Evolutionary conservation across 2,888 invertebrate genomes (phyloP), one percentile per base, ranked within the genome.

Genomic region (Kuschelorhynchus macadamiae): DNA sequence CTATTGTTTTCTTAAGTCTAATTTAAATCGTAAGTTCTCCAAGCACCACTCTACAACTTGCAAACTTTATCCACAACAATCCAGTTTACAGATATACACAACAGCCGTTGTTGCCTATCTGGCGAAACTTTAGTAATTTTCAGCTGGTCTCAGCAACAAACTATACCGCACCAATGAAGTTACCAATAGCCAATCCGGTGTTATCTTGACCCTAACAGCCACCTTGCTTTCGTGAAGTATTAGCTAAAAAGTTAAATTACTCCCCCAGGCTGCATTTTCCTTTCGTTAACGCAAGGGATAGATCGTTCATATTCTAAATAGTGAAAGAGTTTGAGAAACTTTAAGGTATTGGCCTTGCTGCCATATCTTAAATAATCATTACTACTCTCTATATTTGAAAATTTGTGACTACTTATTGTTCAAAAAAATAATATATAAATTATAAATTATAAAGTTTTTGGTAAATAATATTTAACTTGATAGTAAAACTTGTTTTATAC

Each of bases 21-120:
- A 78, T 78, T 77, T 72, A 62, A 72, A 74, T 75, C 72, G 72
- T 73, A 76, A 77, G 76, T 76, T 76, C 77, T 70, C 75, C 76
- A 75, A 77, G 46, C 32, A 52, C 52, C 16, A 32, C 32, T 49
- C 25, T 25, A 25, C 57, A 47, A 47, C 59, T 47, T 16, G 46
- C 46, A 64, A 12, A 57, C 64, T 49, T 64, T 49, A 50, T 49
- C 41, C 12, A 41, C 20, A 62, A 63, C 64, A 56, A 65, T 57
- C 52, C 57, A 33, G 52, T 59, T 16, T 49, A 36, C 65, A 25
- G 52, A 21, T 50, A 36, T 49, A 65, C 32, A 56, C 44, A 56
- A 50, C 65, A 65, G 59, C 59, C 59, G 57, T 46, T 42, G 65
- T 52, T 32, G 42, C 11, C 36, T 36, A 41, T 49, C 12, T 39